Evolutionary conservation across 37 sponge, comb jelly and placozoan genomes (phyloP).

Genomic region (Aplysina aerophoba): DNA sequence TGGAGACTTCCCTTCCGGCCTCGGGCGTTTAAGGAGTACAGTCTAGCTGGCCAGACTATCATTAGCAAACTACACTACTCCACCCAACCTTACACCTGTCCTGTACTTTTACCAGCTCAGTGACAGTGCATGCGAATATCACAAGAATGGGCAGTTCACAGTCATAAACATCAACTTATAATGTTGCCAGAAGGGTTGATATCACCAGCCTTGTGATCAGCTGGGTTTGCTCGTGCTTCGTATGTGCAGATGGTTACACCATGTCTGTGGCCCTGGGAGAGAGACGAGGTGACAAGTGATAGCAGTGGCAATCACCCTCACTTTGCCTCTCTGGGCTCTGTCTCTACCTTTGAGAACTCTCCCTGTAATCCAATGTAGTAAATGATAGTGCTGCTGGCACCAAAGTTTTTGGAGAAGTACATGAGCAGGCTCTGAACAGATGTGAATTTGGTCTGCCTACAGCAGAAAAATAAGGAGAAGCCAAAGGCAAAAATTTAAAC

Average conservation of each 20-base stretch:
- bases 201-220: slow-evolving; percentile 78
- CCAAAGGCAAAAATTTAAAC: too few relatives aligned
- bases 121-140: too few relatives aligned
- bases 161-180: slow-evolving; percentile 45
- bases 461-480: not conserved
- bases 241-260: slow-evolving; percentile 83
- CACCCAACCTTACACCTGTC: too few relatives aligned
- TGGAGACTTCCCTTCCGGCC: too few relatives aligned
- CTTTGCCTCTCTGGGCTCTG: not conserved
- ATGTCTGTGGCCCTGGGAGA: slow-evolving; percentile 63
- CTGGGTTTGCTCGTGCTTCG: slow-evolving; percentile 85
- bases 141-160: too few relatives aligned
- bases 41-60: too few relatives aligned
- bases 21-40: too few relatives aligned
- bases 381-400: slow-evolving; percentile 85
- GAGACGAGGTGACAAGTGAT: too few relatives aligned
- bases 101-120: too few relatives aligned
- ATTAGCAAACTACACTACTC: too few relatives aligned
- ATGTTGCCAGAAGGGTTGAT: slow-evolving; percentile 53
- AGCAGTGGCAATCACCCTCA: not conserved
- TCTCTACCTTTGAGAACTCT: slow-evolving; percentile 83
- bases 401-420: slow-evolving; percentile 87
- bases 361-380: slow-evolving; percentile 95
- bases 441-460: slow-evolving; percentile 82
- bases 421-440: slow-evolving; percentile 79